Evolutionary conservation across 2,113 vertebrate species (phyloP).

Genomic region (Strix aluco): DNA sequence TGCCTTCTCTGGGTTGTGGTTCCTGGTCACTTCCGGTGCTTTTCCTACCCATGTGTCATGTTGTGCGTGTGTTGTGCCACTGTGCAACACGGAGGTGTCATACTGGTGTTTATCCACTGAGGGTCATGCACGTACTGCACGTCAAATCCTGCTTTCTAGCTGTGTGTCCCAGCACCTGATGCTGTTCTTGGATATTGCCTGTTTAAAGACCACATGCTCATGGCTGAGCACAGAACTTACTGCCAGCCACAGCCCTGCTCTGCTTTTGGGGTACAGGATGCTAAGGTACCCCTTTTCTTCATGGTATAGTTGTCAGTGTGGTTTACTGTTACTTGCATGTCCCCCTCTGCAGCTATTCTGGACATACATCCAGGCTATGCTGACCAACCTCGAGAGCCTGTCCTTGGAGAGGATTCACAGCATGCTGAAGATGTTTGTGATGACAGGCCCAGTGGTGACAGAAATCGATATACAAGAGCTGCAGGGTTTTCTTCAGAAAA

Average conservation of each 20-base stretch:
- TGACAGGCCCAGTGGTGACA: conserved; percentile 89
- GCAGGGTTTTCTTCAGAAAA: conserved; percentile 93
- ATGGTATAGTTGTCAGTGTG: background rate
- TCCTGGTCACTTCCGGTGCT: background rate
- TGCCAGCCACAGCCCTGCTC: background rate
- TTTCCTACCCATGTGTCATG: background rate
- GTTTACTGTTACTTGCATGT: background rate
- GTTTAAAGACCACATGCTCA: rapidly evolving
- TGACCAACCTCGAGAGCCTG: conserved; percentile 97
- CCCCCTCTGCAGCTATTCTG: conserved; percentile 86
- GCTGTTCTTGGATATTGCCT: background rate
- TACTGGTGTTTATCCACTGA: conserved; percentile 1
- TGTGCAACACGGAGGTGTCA: background rate
- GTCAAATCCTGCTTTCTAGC: background rate
- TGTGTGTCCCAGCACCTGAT: background rate
- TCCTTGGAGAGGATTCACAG: conserved; percentile 96
- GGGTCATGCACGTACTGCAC: background rate
- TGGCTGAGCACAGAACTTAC: background rate
- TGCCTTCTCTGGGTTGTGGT: background rate
- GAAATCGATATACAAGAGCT: conserved; percentile 94
- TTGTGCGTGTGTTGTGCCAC: background rate
- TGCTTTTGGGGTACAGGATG: background rate
- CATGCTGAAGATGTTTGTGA: conserved; percentile 98
- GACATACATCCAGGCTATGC: conserved; percentile 98
- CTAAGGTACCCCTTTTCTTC: background rate